Evolutionary conservation across 2,888 invertebrate species (phyloP).

Genomic region (Ligdia adustata): DNA sequence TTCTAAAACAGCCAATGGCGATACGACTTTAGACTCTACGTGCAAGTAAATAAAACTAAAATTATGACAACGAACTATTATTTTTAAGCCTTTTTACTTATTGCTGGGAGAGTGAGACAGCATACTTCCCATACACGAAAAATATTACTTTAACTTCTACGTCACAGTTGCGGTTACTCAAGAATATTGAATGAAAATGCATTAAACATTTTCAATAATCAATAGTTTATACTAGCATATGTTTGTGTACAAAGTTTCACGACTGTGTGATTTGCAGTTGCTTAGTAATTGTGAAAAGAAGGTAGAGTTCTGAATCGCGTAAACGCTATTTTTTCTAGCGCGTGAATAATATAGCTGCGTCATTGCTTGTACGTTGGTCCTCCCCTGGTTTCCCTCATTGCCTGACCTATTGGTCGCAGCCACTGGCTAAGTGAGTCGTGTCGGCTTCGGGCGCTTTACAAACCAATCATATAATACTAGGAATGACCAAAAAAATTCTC

Average conservation of each 20-base stretch:
- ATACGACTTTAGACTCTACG: no score
- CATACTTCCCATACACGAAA: no score
- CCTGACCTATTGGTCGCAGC: constrained; percentile 29
- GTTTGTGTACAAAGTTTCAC: neutral
- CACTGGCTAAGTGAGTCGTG: constrained; percentile 21
- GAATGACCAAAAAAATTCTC: constrained; percentile 21
- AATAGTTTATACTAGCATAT: no score
- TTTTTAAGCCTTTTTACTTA: no score
- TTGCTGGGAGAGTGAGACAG: no score
- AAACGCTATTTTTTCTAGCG: constrained; percentile 16
- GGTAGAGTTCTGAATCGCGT: constrained; percentile 27
- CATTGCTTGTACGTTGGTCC: constrained; percentile 17
- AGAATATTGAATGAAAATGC: no score
- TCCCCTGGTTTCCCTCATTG: constrained; percentile 32
- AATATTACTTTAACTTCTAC: no score
- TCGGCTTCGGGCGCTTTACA: constrained; percentile 31
- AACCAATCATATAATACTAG: neutral
- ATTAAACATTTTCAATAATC: no score
- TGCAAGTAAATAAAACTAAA: no score
- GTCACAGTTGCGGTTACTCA: no score
- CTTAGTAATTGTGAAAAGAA: constrained; percentile 8
- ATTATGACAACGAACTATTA: no score
- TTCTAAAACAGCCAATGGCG: no score
- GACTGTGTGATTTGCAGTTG: neutral
- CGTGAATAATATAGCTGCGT: neutral